Evolutionary conservation across 2,797 vertebrate genomes (phyloP).

Genomic region (Silurus lanzhouensis): DNA sequence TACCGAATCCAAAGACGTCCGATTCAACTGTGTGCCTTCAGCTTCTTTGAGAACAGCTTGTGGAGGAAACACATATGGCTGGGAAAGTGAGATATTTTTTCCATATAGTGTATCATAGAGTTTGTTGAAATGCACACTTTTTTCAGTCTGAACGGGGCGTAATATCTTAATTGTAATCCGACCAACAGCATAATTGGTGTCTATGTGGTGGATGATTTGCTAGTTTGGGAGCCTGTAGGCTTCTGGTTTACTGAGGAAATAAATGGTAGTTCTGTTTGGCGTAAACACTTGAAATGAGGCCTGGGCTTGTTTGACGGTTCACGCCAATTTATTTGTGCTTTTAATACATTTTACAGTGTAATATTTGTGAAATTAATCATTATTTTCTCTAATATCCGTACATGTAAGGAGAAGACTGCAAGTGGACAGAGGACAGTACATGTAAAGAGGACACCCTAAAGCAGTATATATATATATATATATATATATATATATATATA

Average conservation of each 20-base stretch:
- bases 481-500: no score
- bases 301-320: not conserved
- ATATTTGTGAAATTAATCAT: not conserved
- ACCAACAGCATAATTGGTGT: not conserved
- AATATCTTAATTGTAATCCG: not conserved
- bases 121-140: not conserved
- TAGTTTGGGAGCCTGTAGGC: not conserved
- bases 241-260: not conserved
- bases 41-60: no score
- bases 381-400: not conserved
- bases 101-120: not conserved
- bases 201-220: not conserved
- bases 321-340: not conserved
- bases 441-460: not conserved
- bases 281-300: conserved; percentile 3
- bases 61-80: no score
- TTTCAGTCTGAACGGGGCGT: not conserved
- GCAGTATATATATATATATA: no score
- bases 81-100: no score
- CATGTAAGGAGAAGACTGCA: not conserved
- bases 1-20: no score
- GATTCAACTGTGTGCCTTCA: no score
- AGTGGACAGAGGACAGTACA: no score
- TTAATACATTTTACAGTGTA: not conserved
- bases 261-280: not conserved